phyloP scores from a whole-genome alignment of 2,113 vertebrate genomes.

The Notarius quadriscutis region DNA sequence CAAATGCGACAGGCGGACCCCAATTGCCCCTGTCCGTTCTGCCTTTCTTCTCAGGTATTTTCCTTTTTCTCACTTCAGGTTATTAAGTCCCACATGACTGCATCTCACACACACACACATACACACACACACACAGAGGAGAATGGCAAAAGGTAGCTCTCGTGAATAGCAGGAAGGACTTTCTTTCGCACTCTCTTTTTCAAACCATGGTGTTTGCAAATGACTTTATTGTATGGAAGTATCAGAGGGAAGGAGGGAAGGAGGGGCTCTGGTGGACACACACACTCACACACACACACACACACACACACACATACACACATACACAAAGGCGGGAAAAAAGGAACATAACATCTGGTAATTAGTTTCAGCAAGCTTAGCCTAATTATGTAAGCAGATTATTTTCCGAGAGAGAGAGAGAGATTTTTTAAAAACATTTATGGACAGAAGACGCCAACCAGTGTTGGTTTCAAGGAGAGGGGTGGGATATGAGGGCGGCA shows the following conservation, averaged over 20 bases:
- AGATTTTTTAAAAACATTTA: conserved; percentile 44
- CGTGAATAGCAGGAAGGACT: conserved; percentile 78
- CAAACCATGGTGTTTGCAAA: conserved; percentile 89
- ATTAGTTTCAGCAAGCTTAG: conserved; percentile 95
- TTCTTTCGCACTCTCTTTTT: conserved; percentile 52
- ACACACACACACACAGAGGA: conserved; percentile 43
- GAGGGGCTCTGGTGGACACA: conserved; percentile 78
- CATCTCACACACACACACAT: conserved; percentile 82
- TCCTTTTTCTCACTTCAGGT: conserved; percentile 84
- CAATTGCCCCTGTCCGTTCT: conserved; percentile 88
- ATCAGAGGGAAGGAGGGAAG: conserved; percentile 78
- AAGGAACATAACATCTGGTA: conserved; percentile 91
- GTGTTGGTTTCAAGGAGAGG: conserved; percentile 45
- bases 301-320: conserved; percentile 62
- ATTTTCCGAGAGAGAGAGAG: conserved; percentile 77
- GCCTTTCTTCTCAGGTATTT: conserved; percentile 70
- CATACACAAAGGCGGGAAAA: conserved; percentile 63
- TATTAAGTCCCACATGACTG: conserved; percentile 90
- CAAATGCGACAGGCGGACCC: conserved; percentile 89
- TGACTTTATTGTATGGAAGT: conserved; percentile 84
- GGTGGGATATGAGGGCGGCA: conserved; percentile 7
- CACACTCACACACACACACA: conserved; percentile 62
- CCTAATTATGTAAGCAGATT: conserved; percentile 98
- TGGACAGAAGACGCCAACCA: conserved; percentile 52
- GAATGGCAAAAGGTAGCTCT: conserved; percentile 76